Evolutionary conservation across 2,113 vertebrate genomes (phyloP).

Genomic region (Phocoena phocoena): DNA sequence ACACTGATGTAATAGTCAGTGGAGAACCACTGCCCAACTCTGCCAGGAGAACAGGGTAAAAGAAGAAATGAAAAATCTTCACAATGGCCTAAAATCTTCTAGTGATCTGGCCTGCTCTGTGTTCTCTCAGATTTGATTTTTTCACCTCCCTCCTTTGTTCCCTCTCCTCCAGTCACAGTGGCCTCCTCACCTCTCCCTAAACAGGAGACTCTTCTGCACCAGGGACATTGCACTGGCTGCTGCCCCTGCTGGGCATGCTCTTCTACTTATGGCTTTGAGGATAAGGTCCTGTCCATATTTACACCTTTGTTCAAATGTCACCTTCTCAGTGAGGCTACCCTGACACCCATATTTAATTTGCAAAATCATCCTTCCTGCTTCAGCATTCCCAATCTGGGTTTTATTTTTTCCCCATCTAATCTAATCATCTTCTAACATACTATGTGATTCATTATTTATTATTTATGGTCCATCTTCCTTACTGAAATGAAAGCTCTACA

Average conservation of each 20-base stretch:
- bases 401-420: background rate
- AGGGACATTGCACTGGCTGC: background rate
- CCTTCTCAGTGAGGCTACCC: background rate
- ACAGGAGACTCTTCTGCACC: background rate
- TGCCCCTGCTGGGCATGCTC: background rate
- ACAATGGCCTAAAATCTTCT: background rate
- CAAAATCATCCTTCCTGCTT: background rate
- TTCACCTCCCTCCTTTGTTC: background rate
- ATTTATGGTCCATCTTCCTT: background rate
- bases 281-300: background rate
- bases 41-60: background rate
- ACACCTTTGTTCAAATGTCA: background rate
- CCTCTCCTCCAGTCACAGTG: background rate
- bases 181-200: background rate
- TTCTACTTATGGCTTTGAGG: background rate
- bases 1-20: background rate
- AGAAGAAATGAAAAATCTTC: background rate
- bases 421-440: background rate
- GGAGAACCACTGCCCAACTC: background rate
- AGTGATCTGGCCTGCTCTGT: background rate
- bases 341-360: background rate
- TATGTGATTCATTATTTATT: background rate
- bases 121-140: background rate
- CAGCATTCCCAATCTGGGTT: background rate
- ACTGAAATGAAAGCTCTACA: background rate